Percentiles rank a stretch among this genome's conserved stretches.
Evolutionary conservation across 2,888 invertebrate species (phyloP).

Genomic region (Dryomyza anilis): DNA sequence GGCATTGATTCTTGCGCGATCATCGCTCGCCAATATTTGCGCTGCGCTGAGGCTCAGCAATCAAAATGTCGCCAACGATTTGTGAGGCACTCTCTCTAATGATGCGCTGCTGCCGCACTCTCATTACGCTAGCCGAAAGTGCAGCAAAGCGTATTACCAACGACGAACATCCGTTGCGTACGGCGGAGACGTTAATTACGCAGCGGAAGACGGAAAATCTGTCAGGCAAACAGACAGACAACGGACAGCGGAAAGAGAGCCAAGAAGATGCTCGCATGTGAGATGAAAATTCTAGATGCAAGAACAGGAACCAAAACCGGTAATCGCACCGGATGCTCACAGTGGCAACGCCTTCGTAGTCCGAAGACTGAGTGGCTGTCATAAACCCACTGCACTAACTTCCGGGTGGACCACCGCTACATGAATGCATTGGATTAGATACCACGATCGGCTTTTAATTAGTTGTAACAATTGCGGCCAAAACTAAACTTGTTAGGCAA

Average conservation of each 20-base stretch:
- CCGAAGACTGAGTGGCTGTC: neutral
- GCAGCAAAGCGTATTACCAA: constrained; percentile 36
- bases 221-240: neutral
- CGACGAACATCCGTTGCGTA: constrained; percentile 5
- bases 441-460: no score
- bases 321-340: constrained; percentile 13
- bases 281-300: neutral
- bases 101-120: no score
- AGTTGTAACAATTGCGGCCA: no score
- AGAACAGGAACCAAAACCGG: neutral
- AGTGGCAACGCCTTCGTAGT: neutral
- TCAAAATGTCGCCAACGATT: neutral
- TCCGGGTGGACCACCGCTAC: no score
- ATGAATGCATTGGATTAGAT: no score
- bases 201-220: neutral
- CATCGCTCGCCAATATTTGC: constrained; percentile 22
- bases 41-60: neutral
- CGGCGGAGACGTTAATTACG: constrained; percentile 19
- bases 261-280: neutral
- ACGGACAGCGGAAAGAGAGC: neutral
- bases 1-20: constrained; percentile 11
- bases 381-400: no score
- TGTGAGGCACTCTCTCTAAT: neutral
- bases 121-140: constrained; percentile 47
- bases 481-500: no score